Evolutionary conservation across 2,888 invertebrate species (phyloP), one percentile per base, ranked within the genome.

Genomic region (Rhodophaea formosa): DNA sequence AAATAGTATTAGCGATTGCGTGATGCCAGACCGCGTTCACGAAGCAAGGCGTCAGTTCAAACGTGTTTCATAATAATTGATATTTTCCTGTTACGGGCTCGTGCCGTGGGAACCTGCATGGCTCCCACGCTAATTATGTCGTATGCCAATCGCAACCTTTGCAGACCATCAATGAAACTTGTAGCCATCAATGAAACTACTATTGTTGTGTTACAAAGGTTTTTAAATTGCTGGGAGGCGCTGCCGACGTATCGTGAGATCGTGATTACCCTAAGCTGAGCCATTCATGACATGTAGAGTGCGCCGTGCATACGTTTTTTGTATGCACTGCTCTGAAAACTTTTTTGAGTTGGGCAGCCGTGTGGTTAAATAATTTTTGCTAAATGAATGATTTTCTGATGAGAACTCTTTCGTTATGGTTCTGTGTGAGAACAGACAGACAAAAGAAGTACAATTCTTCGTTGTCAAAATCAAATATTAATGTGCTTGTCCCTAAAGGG

Each of bases 51-150:
- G 49, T 69, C 43, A 67, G 66, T 65, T 70, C 65, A 63, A 73
- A 70, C 74, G 67, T 74, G 73, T 79, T 77, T 77, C 68, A 73
- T 77, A 80, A 79, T 29, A 23, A 32, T 80, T 78, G 76, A 74
- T 79, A 80, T 83, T 84, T 80, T 80, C 81, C 80, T 81, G 79
- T 75, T 75, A 72, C 74, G 78, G 75, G 66, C 72, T 30, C 15
- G 42, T 29, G 68, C 72, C 86, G 87, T 88, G 89, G 79, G 88
- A 88, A 87, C 74, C 64, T 61, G 69, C 65, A 63, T 65, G 71
- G 71, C 80, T 88, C 88, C 86, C 88, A 89, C 88, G 86, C 80
- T 85, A 83, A 87, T 88, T 86, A 82, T 73, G 59, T 62, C 68
- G 71, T 74, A 75, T 76, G 75, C 76, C 68, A 74, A 77, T 79